A percentile compares a stretch with the other conserved stretches of the same genome.
phyloP scores from a whole-genome alignment of 2,113 vertebrate genomes.

The Polypterus bichir region DNA sequence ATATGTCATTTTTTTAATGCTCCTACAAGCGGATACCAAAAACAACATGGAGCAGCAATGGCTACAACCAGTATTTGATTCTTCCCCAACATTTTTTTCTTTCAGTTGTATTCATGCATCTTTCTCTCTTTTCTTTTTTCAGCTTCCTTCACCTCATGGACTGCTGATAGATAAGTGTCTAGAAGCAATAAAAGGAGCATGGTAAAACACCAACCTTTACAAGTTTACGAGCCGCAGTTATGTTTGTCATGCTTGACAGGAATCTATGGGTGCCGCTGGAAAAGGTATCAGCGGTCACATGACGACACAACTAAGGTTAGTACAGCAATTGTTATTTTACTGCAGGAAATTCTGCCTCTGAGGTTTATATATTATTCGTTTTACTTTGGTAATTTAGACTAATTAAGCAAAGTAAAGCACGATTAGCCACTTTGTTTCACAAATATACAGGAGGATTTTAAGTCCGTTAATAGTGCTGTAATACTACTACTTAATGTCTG shows the following conservation, averaged over 20 bases:
- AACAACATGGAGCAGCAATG: too few relatives aligned
- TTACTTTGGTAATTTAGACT: too few relatives aligned
- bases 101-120: neutral
- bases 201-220: constrained; percentile 95
- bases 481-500: too few relatives aligned
- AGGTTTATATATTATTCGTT: too few relatives aligned
- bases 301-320: constrained; percentile 85
- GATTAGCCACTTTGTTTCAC: too few relatives aligned
- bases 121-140: constrained; percentile 27
- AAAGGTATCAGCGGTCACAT: constrained; percentile 95
- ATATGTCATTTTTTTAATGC: too few relatives aligned
- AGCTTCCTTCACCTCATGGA: constrained; percentile 59
- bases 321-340: constrained; percentile 4
- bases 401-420: too few relatives aligned
- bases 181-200: constrained; percentile 70
- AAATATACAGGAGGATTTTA: too few relatives aligned
- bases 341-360: too few relatives aligned
- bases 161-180: constrained; percentile 43
- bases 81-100: neutral
- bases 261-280: constrained; percentile 96
- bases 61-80: too few relatives aligned
- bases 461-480: too few relatives aligned
- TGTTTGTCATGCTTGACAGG: constrained; percentile 91
- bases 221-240: constrained; percentile 95
- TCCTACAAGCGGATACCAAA: too few relatives aligned